phyloP scores from a whole-genome alignment of 2,888 invertebrate genomes.

The Epistrophella euchroma region DNA sequence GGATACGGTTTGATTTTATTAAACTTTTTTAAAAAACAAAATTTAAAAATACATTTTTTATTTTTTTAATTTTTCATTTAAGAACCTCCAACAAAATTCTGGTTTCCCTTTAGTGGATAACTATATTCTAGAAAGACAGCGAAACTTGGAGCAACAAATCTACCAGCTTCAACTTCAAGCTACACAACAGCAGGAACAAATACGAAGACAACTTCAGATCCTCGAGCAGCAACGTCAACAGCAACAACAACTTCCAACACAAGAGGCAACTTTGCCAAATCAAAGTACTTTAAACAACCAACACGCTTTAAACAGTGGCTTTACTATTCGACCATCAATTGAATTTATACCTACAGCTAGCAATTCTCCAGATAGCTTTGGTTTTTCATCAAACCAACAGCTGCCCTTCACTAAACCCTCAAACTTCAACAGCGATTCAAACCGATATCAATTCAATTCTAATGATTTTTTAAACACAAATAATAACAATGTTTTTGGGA shows the following conservation, averaged over 20 bases:
- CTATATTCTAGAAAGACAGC: constrained; percentile 85
- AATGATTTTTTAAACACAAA: constrained; percentile 40
- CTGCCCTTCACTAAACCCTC: constrained; percentile 86
- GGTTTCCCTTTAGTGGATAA: constrained; percentile 78
- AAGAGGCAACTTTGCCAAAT: constrained; percentile 70
- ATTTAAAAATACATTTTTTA: not conserved
- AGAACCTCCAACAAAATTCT: constrained; percentile 49
- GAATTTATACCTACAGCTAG: constrained; percentile 82
- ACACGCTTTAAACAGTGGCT: constrained; percentile 76
- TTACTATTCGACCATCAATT: constrained; percentile 82
- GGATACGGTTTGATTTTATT: constrained; percentile 41
- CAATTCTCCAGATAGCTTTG: constrained; percentile 77
- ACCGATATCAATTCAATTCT: constrained; percentile 66
- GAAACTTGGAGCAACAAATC: constrained; percentile 89
- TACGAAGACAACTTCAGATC: constrained; percentile 87
- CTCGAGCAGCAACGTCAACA: constrained; percentile 81
- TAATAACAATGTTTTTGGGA: constrained; percentile 43
- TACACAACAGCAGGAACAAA: constrained; percentile 89
- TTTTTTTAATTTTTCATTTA: constrained; percentile 44
- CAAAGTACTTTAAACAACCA: constrained; percentile 47
- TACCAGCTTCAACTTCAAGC: constrained; percentile 88
- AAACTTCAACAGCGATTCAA: constrained; percentile 81
- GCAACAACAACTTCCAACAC: constrained; percentile 78
- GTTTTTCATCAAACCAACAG: constrained; percentile 82
- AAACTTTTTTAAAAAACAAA: not conserved